These are phyloP conservation scores for Entomyzon cyanotis DNA, from an alignment of 2,113 vertebrate species.

Conservation along the genomic window DNA sequence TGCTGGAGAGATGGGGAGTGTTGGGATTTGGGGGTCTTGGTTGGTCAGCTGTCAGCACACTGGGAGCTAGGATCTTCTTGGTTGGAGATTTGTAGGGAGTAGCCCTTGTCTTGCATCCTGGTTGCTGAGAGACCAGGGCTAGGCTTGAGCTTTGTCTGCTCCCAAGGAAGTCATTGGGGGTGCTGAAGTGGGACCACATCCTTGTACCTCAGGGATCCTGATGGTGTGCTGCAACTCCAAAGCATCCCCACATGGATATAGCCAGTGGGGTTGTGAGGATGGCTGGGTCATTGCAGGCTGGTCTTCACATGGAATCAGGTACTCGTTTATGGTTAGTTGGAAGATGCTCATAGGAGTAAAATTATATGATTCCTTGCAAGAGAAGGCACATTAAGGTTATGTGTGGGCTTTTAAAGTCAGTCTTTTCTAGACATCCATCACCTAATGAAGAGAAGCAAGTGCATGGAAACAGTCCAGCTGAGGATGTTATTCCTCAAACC, in stretches of 20 bases:
- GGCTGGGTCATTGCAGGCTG: neutral
- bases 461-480: neutral
- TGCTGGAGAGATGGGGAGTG: neutral
- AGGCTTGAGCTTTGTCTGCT: neutral
- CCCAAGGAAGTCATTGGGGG: neutral
- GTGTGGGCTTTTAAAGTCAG: neutral
- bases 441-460: neutral
- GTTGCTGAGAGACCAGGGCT: neutral
- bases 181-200: neutral
- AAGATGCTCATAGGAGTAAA: neutral
- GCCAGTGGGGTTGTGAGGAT: rapidly evolving
- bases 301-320: neutral
- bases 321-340: neutral
- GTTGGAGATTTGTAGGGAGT: rapidly evolving
- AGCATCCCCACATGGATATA: rapidly evolving
- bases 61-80: neutral
- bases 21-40: neutral
- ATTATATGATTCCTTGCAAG: neutral
- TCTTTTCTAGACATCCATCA: neutral
- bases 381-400: neutral
- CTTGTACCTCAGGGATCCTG: neutral
- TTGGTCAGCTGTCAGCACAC: neutral
- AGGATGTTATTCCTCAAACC: neutral
- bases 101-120: neutral
- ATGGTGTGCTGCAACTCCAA: neutral